Percentiles rank a stretch among this genome's conserved stretches.
Conservation (phyloP, 1,140 invertebrate species). For the Asobara japonica region DNA sequence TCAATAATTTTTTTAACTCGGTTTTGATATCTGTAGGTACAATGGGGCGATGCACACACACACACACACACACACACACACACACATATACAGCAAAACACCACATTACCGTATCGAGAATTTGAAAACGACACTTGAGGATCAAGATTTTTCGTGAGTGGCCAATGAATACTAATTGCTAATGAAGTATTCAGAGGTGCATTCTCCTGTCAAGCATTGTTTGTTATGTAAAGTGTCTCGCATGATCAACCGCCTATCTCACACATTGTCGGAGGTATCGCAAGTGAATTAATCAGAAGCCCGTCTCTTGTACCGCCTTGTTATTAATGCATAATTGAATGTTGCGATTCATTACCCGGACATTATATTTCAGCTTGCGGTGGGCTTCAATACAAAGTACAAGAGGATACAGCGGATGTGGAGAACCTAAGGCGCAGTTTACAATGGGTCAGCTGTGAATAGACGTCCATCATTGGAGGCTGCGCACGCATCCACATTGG, state of each 20-base stretch:
- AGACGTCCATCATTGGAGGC: too few species aligned
- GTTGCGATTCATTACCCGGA: slow-evolving; percentile 50
- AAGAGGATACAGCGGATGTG: not conserved
- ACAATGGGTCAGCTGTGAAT: not conserved
- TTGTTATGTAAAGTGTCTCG: slow-evolving; percentile 7
- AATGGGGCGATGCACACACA: too few species aligned
- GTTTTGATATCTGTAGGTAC: too few species aligned
- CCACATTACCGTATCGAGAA: too few species aligned
- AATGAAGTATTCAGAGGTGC: not conserved
- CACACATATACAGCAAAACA: too few species aligned
- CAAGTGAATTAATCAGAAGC: slow-evolving; percentile 46
- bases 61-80: too few species aligned
- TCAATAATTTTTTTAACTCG: too few species aligned
- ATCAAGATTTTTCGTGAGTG: too few species aligned
- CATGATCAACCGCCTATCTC: slow-evolving; percentile 38
- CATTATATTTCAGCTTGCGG: slow-evolving; percentile 42
- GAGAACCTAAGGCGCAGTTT: slow-evolving; percentile 18
- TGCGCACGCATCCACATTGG: too few species aligned
- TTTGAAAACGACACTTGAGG: too few species aligned
- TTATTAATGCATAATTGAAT: slow-evolving; percentile 57
- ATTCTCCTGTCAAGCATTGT: not conserved
- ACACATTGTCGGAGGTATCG: not conserved
- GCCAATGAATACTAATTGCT: too few species aligned
- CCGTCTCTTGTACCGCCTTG: slow-evolving; percentile 41
- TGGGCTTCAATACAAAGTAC: not conserved